Evolutionary conservation across 2,797 vertebrate species (phyloP), one percentile per base, ranked within the genome.

Genomic region (Neomorphus geoffroyi): DNA sequence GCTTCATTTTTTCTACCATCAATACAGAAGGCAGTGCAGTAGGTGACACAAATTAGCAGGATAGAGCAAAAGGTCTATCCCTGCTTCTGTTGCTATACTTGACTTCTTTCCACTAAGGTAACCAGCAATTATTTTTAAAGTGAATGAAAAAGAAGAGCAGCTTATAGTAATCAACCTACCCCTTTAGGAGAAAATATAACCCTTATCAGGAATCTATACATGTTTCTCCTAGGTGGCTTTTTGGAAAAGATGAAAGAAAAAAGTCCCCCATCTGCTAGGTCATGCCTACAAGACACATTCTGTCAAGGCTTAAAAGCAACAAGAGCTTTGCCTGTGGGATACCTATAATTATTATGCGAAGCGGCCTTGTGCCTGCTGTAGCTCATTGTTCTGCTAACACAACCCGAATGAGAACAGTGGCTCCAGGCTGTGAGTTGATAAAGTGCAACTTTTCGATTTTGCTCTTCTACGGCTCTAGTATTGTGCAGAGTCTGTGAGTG

Each of bases 401-500:
- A 97, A 96, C 96, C 93, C 33, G 79, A 98, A 98, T 98, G 97
- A 98, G 97, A 98, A 97, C 96, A 97, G 97, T 97, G 98, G 98
- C 98, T 98, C 95, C 98, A 98, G 98, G 98, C 98, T 98, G 98
- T 98, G 98, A 98, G 97, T 98, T 98, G 96, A 97, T 98, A 98
- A 98, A 98, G 98, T 98, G 97, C 97, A 98, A 98, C 98, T 98
- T 98, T 98, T 98, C 96, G 96, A 98, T 98, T 98, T 97, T 97
- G 96, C 97, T 96, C 96, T 95, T 98, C 96, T 87, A 93, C 39
- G 85, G 90, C 92, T 97, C 93, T 43, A 58, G 96, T 96, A 98
- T 98, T 98, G 97, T 98, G 96, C 78, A 72, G 77, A 81, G 96
- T 84, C 97, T 72, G 28, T 97, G 98, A 98, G 96, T 98, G 98